Conservation (phyloP, 2,797 vertebrate genomes). For the Paedocypris micromegethes region DNA sequence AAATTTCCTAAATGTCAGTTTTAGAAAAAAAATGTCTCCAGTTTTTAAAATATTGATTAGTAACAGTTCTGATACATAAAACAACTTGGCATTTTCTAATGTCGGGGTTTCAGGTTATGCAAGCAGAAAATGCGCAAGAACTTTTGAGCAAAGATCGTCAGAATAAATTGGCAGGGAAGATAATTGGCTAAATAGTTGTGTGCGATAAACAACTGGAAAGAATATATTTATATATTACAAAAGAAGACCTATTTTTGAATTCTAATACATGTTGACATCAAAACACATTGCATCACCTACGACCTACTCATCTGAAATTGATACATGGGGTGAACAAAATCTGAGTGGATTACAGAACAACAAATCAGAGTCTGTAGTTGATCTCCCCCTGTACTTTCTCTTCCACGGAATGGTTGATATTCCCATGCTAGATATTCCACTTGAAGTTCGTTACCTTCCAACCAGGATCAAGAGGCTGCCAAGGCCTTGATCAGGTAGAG, state of each 20-base stretch:
- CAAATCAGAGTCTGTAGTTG: constrained; percentile 60
- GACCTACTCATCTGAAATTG: constrained; percentile 61
- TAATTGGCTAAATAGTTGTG: constrained; percentile 37
- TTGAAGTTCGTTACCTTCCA: constrained; percentile 47
- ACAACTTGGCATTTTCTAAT: constrained; percentile 21
- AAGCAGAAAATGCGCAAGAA: constrained; percentile 46
- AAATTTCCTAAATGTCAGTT: constrained; percentile 35
- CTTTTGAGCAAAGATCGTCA: constrained; percentile 40
- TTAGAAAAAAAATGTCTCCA: constrained; percentile 56
- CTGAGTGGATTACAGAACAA: constrained; percentile 55
- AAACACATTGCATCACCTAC: constrained; percentile 67
- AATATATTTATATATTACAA: constrained; percentile 64
- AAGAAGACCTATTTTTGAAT: constrained; percentile 61
- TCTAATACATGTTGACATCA: constrained; percentile 68
- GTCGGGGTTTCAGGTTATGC: constrained; percentile 43
- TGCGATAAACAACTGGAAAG: constrained; percentile 64
- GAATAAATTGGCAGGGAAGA: constrained; percentile 54
- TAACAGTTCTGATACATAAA: constrained; percentile 41
- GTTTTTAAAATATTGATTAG: constrained; percentile 55
- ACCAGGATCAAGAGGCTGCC: constrained; percentile 74
- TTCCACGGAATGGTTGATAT: constrained; percentile 69
- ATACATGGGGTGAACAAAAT: constrained; percentile 63
- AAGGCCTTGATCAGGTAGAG: constrained; percentile 88
- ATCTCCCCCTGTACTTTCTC: constrained; percentile 25
- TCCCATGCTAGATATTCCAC: constrained; percentile 60